Evolutionary conservation across 2,113 vertebrate genomes (phyloP).

Genomic region (Cariama cristata): DNA sequence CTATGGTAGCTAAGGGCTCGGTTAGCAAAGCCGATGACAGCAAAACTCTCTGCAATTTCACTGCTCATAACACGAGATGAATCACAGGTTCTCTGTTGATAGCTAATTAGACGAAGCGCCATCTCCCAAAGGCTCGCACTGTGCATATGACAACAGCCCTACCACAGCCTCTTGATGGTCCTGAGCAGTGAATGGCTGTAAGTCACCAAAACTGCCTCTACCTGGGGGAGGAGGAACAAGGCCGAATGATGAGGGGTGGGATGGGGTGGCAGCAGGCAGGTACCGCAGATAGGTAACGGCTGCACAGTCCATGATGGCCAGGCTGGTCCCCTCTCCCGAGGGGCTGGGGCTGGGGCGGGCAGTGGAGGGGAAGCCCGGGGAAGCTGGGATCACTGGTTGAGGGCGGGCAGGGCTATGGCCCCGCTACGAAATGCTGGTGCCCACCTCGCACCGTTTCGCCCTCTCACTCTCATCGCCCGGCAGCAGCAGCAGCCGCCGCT

Average conservation of each 20-base stretch:
- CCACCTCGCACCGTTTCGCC: not conserved
- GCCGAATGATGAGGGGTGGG: rapidly evolving
- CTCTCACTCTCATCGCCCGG: not conserved
- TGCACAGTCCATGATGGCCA: too few species aligned
- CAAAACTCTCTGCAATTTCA: not conserved
- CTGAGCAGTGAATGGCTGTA: not conserved
- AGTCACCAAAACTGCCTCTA: not conserved
- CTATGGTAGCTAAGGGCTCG: rapidly evolving
- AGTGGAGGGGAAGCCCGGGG: not conserved
- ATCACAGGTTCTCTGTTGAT: not conserved
- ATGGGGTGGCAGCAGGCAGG: not conserved
- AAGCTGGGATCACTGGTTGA: not conserved
- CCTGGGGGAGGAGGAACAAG: not conserved
- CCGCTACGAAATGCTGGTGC: not conserved
- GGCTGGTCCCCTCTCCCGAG: not conserved
- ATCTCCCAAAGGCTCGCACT: not conserved
- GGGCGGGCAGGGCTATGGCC: not conserved
- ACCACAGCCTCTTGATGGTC: not conserved
- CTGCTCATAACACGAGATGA: not conserved
- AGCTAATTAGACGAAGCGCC: not conserved
- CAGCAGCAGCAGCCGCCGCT: rapidly evolving
- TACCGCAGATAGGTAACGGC: not conserved
- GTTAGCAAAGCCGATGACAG: not conserved
- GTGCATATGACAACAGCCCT: not conserved
- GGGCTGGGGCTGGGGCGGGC: too few species aligned